Evolutionary conservation across 2,113 vertebrate genomes (phyloP).

Genomic region (Lampris megalopsis): DNA sequence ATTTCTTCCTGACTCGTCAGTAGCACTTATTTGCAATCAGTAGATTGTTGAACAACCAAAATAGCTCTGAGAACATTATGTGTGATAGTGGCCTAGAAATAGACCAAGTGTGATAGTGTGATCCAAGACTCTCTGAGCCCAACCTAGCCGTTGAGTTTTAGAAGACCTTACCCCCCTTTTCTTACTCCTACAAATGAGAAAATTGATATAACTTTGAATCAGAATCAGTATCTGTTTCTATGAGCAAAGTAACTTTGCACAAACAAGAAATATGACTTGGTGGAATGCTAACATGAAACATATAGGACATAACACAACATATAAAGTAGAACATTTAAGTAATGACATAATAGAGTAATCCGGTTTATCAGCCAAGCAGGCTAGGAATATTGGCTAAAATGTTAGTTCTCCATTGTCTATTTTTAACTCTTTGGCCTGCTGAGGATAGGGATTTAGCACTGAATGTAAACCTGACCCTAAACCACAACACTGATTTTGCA

Average conservation of each 20-base stretch:
- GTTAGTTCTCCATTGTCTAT: not conserved
- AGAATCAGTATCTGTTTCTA: too few species aligned
- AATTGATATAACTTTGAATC: too few species aligned
- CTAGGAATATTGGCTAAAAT: not conserved
- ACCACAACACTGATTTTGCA: not conserved
- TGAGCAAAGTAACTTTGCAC: too few species aligned
- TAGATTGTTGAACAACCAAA: slow-evolving; percentile 74
- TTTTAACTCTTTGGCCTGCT: not conserved
- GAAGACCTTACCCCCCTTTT: not conserved
- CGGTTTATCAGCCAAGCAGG: not conserved
- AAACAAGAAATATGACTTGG: too few species aligned
- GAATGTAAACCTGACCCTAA: slow-evolving; percentile 10
- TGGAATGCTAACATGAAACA: too few species aligned
- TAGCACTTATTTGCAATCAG: slow-evolving; percentile 72
- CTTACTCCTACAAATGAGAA: not conserved
- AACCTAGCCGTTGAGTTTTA: slow-evolving; percentile 14
- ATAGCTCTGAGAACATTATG: slow-evolving; percentile 69
- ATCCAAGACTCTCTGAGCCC: slow-evolving; percentile 24
- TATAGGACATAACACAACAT: too few species aligned
- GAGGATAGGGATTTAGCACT: not conserved
- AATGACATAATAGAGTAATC: too few species aligned
- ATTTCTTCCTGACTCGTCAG: slow-evolving; percentile 62
- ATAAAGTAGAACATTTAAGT: too few species aligned
- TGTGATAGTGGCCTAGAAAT: slow-evolving; percentile 79
- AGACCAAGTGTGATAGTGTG: slow-evolving; percentile 58